Conservation (phyloP, 2,797 vertebrate species). For the Picus viridis region DNA sequence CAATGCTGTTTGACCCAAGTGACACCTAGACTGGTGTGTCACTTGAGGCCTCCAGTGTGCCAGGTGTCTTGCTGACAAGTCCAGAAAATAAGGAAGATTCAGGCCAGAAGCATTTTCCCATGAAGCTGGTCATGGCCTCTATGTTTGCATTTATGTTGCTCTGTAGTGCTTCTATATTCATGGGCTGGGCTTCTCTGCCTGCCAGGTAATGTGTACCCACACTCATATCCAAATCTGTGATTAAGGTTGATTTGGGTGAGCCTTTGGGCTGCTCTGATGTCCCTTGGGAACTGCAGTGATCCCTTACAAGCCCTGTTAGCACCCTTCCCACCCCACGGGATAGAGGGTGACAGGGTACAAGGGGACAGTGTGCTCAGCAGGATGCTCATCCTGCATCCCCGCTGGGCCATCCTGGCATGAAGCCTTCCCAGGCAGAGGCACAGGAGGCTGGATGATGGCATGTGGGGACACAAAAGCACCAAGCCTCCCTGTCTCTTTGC, state of each 20-base stretch:
- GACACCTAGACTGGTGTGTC: not conserved
- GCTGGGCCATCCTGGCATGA: not conserved
- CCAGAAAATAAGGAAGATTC: not conserved
- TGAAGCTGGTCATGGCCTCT: not conserved
- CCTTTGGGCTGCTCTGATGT: not conserved
- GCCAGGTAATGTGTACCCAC: not conserved
- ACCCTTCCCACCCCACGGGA: not conserved
- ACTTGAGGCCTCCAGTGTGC: not conserved
- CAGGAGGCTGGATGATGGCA: accelerated
- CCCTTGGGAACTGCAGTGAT: not conserved
- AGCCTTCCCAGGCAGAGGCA: not conserved
- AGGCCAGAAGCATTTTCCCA: not conserved
- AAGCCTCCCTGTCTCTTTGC: not conserved
- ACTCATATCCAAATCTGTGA: not conserved
- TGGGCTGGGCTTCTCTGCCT: not conserved
- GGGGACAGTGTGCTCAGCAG: accelerated
- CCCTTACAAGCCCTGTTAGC: not conserved
- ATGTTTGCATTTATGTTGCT: not conserved
- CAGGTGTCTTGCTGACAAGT: not conserved
- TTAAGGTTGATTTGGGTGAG: accelerated
- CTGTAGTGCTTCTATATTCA: not conserved
- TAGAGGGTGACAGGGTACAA: not conserved
- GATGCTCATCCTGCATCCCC: accelerated
- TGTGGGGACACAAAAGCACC: not conserved
- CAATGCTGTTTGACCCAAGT: not conserved